Percentiles rank a stretch among this genome's conserved stretches.
Evolutionary conservation across 2,797 vertebrate species (phyloP).

Genomic region (Crossoptilon crossoptilon): DNA sequence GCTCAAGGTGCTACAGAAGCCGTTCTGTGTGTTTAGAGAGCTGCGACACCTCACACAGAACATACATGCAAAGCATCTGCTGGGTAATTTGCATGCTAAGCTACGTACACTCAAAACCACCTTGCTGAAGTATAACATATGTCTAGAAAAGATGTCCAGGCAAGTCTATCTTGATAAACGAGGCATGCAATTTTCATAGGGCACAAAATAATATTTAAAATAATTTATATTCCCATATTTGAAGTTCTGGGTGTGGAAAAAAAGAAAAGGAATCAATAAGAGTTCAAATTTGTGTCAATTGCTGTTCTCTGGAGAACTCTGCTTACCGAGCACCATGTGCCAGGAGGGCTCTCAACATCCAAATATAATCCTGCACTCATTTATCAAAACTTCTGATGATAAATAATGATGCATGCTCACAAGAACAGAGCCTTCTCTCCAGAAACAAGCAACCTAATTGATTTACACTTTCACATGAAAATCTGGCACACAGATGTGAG

Average conservation of each 20-base stretch:
- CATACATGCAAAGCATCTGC: neutral
- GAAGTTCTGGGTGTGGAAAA: neutral
- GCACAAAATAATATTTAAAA: neutral
- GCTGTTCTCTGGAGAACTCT: neutral
- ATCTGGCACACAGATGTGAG: neutral
- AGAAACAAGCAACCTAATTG: neutral
- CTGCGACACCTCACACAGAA: neutral
- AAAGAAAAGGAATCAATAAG: neutral
- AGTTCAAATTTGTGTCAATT: neutral
- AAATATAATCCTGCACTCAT: neutral
- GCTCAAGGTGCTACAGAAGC: neutral
- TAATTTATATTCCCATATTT: neutral
- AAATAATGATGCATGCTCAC: neutral
- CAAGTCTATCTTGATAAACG: neutral
- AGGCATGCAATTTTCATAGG: neutral
- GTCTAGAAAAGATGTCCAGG: neutral
- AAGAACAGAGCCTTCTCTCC: neutral
- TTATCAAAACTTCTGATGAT: neutral
- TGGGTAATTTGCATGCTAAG: neutral
- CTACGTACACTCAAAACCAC: neutral
- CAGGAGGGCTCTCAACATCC: neutral
- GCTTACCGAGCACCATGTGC: rapidly evolving
- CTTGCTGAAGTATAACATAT: neutral
- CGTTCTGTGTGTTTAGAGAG: neutral
- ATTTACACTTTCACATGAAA: neutral